Percentiles rank a stretch among this genome's conserved stretches.
These are phyloP conservation scores for Actias luna DNA, from an alignment of 2,888 invertebrate species.

Conservation along the genomic window DNA sequence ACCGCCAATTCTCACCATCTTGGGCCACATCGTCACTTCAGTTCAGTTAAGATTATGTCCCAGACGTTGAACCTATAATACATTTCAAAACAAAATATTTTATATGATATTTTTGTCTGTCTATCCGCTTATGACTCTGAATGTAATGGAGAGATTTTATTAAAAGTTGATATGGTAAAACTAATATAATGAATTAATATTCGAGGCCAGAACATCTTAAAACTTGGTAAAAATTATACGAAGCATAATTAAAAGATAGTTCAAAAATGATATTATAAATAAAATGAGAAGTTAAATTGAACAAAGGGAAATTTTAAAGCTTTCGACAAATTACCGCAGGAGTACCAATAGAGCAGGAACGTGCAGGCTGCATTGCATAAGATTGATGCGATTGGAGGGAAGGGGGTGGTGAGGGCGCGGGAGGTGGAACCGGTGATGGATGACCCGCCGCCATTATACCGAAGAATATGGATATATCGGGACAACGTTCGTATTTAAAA, in stretches of 20 bases:
- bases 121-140: too few species aligned
- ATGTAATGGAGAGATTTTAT: too few species aligned
- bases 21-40: too few species aligned
- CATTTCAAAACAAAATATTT: too few species aligned
- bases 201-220: too few species aligned
- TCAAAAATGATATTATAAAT: not conserved
- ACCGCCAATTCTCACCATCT: too few species aligned
- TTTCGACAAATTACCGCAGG: slow-evolving; percentile 24
- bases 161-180: too few species aligned
- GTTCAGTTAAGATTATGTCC: too few species aligned
- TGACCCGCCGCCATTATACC: slow-evolving; percentile 49
- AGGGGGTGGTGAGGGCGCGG: slow-evolving; percentile 22
- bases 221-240: not conserved
- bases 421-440: slow-evolving; percentile 48
- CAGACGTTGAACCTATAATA: too few species aligned
- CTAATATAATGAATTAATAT: too few species aligned
- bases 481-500: not conserved
- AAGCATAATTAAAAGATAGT: too few species aligned
- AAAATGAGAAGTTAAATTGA: not conserved
- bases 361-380: slow-evolving; percentile 60
- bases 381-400: slow-evolving; percentile 61
- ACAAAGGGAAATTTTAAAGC: not conserved
- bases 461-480: slow-evolving; percentile 27
- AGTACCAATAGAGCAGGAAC: slow-evolving; percentile 56
- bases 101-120: too few species aligned